Evolutionary conservation across 2,797 vertebrate species (phyloP).

Genomic region (Tapera naevia): DNA sequence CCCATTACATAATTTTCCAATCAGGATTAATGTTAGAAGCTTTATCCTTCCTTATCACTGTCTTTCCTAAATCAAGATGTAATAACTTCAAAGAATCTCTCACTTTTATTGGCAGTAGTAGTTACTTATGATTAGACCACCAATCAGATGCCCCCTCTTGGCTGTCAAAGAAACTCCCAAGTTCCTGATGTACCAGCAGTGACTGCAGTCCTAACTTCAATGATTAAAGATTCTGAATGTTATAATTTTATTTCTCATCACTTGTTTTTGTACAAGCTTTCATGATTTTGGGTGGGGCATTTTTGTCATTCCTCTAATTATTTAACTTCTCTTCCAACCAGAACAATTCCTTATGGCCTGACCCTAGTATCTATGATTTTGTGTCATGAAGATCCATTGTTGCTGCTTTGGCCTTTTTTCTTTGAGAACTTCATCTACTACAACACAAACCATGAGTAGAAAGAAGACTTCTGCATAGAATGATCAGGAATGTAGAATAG

Average conservation of each 20-base stretch:
- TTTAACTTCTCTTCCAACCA: not conserved
- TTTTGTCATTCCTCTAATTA: not conserved
- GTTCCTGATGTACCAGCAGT: not conserved
- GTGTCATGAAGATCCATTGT: not conserved
- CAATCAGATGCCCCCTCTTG: fast-evolving
- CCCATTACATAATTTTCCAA: not conserved
- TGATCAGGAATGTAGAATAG: not conserved
- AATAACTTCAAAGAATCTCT: not conserved
- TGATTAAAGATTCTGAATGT: not conserved
- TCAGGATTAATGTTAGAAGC: not conserved
- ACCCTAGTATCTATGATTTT: not conserved
- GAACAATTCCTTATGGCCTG: not conserved
- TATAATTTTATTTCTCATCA: not conserved
- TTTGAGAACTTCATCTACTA: not conserved
- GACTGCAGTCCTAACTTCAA: not conserved
- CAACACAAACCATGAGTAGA: not conserved
- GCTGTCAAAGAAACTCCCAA: not conserved
- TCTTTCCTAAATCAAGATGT: not conserved
- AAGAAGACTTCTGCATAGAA: not conserved
- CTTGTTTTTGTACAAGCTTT: not conserved
- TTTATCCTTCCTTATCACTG: not conserved
- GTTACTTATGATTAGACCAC: not conserved
- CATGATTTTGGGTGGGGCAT: not conserved
- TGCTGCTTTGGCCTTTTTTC: not conserved
- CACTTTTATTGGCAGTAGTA: not conserved